Evolutionary conservation across 64 coral and sea anemone species (phyloP).

Genomic region (Platygyra sinensis): DNA sequence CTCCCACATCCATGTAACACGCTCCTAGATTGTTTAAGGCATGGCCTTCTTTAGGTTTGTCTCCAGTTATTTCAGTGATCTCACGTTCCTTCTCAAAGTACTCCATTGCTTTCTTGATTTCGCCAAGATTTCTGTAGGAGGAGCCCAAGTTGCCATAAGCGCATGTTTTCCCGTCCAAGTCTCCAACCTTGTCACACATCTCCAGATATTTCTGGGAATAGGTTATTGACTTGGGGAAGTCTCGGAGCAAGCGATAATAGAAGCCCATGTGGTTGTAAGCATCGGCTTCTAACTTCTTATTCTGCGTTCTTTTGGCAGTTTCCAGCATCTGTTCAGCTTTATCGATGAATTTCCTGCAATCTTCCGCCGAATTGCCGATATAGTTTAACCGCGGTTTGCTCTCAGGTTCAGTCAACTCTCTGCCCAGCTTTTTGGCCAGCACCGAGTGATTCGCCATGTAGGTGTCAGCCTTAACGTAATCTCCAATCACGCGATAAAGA

Average conservation of each 20-base stretch:
- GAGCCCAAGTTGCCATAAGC: conserved; percentile 3
- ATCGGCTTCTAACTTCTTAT: not conserved
- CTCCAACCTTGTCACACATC: not conserved
- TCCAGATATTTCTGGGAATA: not conserved
- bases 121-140: not conserved
- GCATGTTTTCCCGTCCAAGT: not conserved
- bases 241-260: conserved; percentile 3
- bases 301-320: not conserved
- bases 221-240: not conserved
- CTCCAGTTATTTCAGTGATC: not conserved
- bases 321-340: conserved; percentile 2
- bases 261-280: not conserved
- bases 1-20: conserved; percentile 15
- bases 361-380: not conserved
- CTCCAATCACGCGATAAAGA: not conserved
- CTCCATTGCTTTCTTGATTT: conserved; percentile 15
- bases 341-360: not conserved
- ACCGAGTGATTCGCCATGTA: not conserved
- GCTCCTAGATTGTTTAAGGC: not conserved
- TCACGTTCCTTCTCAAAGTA: not conserved
- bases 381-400: not conserved
- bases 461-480: not conserved
- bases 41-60: not conserved
- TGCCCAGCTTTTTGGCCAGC: not conserved
- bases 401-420: not conserved